These are phyloP conservation scores for Drosophila guanche DNA, from an alignment of 1,140 invertebrate species.

Conservation along the genomic window DNA sequence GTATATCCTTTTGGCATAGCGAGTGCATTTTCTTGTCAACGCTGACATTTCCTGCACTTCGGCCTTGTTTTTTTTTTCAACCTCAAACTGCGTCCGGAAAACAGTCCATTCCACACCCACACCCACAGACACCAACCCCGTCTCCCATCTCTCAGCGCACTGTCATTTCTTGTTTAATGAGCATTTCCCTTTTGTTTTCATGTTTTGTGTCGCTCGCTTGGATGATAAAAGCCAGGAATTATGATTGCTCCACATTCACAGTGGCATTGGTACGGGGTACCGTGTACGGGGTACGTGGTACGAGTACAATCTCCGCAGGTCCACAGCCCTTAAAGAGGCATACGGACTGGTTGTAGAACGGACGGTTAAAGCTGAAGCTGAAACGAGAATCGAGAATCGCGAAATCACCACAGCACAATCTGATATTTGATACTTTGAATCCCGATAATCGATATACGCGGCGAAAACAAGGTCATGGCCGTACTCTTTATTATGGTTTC, in stretches of 20 bases:
- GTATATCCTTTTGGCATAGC: slow-evolving; percentile 72
- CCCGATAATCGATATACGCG: neutral
- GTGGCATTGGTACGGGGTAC: slow-evolving; percentile 1
- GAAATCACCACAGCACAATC: too few relatives aligned
- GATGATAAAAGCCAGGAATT: slow-evolving; percentile 68
- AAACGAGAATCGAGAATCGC: too few relatives aligned
- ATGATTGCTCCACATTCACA: slow-evolving; percentile 68
- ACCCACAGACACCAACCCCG: neutral
- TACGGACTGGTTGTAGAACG: too few relatives aligned
- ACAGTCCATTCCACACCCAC: too few relatives aligned
- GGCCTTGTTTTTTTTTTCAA: slow-evolving; percentile 52
- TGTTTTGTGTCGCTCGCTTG: slow-evolving; percentile 15
- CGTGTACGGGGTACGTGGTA: too few relatives aligned
- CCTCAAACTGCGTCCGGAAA: slow-evolving; percentile 4
- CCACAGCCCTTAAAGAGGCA: too few relatives aligned
- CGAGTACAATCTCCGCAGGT: too few relatives aligned
- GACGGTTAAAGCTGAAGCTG: too few relatives aligned
- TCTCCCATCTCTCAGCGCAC: too few relatives aligned
- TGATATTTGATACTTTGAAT: too few relatives aligned
- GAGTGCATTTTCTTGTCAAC: slow-evolving; percentile 80
- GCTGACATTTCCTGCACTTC: slow-evolving; percentile 79
- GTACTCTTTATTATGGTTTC: slow-evolving; percentile 25
- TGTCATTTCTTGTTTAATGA: slow-evolving; percentile 72
- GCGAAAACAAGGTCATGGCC: slow-evolving; percentile 51
- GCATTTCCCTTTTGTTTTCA: slow-evolving; percentile 67